Evolutionary conservation across 2,113 vertebrate genomes (phyloP), one percentile per base, ranked within the genome.

Genomic region (Lipotes vexillifer): DNA sequence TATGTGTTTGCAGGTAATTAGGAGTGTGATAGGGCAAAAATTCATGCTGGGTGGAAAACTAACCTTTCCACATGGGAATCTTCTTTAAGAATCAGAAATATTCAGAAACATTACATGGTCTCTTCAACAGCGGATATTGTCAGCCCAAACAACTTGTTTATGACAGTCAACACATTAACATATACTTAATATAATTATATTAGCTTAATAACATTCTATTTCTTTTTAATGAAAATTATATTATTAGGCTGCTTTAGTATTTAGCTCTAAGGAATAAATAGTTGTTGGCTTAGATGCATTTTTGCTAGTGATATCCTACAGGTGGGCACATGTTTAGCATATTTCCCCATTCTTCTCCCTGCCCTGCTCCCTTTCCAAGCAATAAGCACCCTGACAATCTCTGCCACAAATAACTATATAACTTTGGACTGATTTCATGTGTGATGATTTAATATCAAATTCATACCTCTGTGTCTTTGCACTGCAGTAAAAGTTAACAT

Each of bases 191-290:
- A 33, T 65, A 90, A 69, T 36, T 61, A 21, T 75, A 82, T 65
- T 78, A 75, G 63, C 3, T 33, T 59, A 38, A 8, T 46, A 83
- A 52, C 59, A 52, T 44, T 66, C 38, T 83, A 38, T 69, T 88
- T 85, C 18, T 91, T 96, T 94, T 75, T 33, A 93, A n/a, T 93
- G 44, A 65, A 89, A 96, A 87, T 49, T 71, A 5, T 41, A 63
- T 61, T 20, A 46, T 65, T 38, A 89, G 38, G 31, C 12, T 14
- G 23, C 11, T 80, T 90, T 36, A 90, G 11, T 6, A 81, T 71
- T 95, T 80, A 41, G 6, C 46, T 93, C 81, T 61, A 84, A 27
- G n/a, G 18, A 92, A 55, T 57, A 46, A 49, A 69, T 3, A 65
- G 23, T n/a, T 57, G 27, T 65, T 59, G 29, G 13, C 41, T 68